Conservation (phyloP, 1,140 invertebrate species). For the Halesus radiatus region DNA sequence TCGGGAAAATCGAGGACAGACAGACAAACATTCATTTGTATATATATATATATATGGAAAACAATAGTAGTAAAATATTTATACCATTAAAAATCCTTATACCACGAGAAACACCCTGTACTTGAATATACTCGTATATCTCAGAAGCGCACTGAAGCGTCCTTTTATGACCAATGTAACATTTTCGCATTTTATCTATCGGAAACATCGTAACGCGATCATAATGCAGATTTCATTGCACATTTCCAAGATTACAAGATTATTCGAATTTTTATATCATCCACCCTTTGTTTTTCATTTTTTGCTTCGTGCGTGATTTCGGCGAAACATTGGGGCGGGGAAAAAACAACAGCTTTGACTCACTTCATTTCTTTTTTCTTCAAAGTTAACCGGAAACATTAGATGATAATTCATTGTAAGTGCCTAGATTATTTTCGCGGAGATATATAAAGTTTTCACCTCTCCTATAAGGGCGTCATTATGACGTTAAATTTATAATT, state of each 20-base stretch:
- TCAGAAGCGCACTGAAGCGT: not conserved
- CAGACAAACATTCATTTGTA: too few species aligned
- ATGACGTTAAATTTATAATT: too few species aligned
- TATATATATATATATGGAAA: too few species aligned
- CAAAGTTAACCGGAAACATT: too few species aligned
- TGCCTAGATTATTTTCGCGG: too few species aligned
- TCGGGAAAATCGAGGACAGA: too few species aligned
- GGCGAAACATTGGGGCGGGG: not conserved
- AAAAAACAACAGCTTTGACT: not conserved
- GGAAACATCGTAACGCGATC: slow-evolving; percentile 54
- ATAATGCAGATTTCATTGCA: slow-evolving; percentile 54
- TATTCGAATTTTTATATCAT: slow-evolving; percentile 40
- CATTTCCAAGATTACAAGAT: slow-evolving; percentile 44
- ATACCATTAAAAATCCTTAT: not conserved
- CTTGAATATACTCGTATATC: too few species aligned
- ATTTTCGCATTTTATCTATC: slow-evolving; percentile 52
- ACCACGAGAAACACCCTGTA: not conserved
- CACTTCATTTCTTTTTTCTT: not conserved
- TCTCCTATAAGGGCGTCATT: too few species aligned
- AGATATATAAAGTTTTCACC: too few species aligned
- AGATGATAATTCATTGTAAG: too few species aligned
- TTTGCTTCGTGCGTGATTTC: slow-evolving; percentile 15
- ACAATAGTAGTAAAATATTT: too few species aligned
- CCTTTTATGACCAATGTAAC: not conserved
- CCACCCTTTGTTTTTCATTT: slow-evolving; percentile 16